Evolutionary conservation across 2,888 invertebrate genomes (phyloP).

Genomic region (Caradrina kadenii): DNA sequence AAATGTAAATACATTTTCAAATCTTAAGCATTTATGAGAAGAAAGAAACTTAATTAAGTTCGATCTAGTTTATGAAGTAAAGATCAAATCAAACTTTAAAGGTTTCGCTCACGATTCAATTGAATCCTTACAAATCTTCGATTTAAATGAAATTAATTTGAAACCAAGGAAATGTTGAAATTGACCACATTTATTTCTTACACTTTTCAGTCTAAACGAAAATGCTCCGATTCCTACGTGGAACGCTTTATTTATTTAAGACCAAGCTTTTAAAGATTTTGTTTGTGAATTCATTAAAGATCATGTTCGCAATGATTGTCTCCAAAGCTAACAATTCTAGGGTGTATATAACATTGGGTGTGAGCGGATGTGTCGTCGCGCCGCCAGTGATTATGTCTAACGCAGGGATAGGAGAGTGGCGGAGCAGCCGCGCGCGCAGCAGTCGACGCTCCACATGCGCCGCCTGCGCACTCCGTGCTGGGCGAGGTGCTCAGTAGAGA

Average conservation of each 20-base stretch:
- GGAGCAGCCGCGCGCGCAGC: constrained; percentile 85
- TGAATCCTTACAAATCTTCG: constrained; percentile 67
- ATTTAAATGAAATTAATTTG: constrained; percentile 67
- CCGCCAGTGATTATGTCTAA: constrained; percentile 88
- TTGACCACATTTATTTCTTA: constrained; percentile 37
- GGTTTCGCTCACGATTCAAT: constrained; percentile 63
- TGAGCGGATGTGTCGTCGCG: constrained; percentile 75
- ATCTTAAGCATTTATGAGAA: neutral
- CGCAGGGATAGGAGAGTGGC: constrained; percentile 90
- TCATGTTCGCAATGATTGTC: constrained; percentile 62
- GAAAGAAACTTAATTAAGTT: constrained; percentile 23
- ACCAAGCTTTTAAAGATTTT: constrained; percentile 36
- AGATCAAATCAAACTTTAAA: constrained; percentile 51
- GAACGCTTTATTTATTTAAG: constrained; percentile 51
- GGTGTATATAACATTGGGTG: constrained; percentile 70
- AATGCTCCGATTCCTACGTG: constrained; percentile 64
- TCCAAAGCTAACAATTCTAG: constrained; percentile 66
- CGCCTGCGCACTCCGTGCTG: constrained; percentile 95
- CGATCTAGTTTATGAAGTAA: constrained; percentile 28
- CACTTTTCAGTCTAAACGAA: constrained; percentile 36
- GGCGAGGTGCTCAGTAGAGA: constrained; percentile 94
- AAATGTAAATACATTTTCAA: neutral
- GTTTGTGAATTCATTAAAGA: constrained; percentile 46
- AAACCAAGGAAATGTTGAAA: constrained; percentile 65
- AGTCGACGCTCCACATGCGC: constrained; percentile 92